phyloP scores from a whole-genome alignment of 2,113 vertebrate genomes.

The Myrmecophaga tridactyla region DNA sequence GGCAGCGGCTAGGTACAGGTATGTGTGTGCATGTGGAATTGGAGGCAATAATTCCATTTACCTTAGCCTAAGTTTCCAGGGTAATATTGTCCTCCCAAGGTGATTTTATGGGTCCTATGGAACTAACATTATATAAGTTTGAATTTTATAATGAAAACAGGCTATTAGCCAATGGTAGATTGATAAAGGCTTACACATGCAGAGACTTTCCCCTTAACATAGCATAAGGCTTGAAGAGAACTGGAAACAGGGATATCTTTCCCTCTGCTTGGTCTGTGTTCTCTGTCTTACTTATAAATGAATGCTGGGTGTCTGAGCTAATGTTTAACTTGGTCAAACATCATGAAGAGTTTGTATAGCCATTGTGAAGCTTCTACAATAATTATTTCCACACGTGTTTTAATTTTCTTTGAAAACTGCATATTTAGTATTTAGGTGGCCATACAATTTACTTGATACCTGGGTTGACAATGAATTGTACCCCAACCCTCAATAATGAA shows the following conservation, averaged over 20 bases:
- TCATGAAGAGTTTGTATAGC: not conserved
- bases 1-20: not conserved
- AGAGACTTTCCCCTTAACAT: not conserved
- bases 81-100: not conserved
- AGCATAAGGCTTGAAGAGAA: not conserved
- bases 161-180: not conserved
- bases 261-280: not conserved
- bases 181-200: not conserved
- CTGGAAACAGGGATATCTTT: not conserved
- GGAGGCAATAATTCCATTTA: not conserved
- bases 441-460: not conserved
- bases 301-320: not conserved
- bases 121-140: not conserved
- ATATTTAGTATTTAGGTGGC: not conserved
- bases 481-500: not conserved
- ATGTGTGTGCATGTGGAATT: not conserved
- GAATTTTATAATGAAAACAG: not conserved
- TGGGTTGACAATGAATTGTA: not conserved
- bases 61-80: not conserved
- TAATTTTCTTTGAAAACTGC: constrained; percentile 1
- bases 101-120: not conserved
- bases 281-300: not conserved
- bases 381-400: not conserved
- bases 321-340: not conserved
- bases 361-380: not conserved